phyloP scores from a whole-genome alignment of 2,888 invertebrate genomes.

The Scaptomyza tumidula region DNA sequence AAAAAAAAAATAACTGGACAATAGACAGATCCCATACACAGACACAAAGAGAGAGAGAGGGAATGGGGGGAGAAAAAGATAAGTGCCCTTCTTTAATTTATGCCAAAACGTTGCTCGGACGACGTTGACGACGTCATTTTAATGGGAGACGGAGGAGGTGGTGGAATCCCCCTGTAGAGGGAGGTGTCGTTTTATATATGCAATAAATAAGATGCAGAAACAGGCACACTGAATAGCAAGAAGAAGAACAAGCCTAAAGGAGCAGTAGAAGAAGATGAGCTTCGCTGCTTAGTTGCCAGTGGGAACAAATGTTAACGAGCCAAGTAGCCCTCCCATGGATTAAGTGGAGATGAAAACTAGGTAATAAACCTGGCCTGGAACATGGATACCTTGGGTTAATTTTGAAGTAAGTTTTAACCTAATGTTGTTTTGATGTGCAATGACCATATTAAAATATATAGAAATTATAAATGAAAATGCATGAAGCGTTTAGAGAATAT shows the following conservation, averaged over 20 bases:
- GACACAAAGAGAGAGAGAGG: background rate
- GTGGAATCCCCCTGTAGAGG: slow-evolving; percentile 6
- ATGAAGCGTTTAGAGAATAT: too few species aligned
- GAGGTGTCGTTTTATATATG: slow-evolving; percentile 76
- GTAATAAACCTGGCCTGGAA: background rate
- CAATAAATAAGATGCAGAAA: slow-evolving; percentile 69
- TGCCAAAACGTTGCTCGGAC: slow-evolving; percentile 72
- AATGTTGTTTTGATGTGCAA: background rate
- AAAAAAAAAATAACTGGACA: slow-evolving; percentile 47
- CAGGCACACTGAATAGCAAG: slow-evolving; percentile 2
- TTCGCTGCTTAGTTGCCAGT: slow-evolving; percentile 38
- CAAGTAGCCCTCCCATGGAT: slow-evolving; percentile 48
- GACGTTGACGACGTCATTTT: slow-evolving; percentile 77
- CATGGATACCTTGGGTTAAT: slow-evolving; percentile 37
- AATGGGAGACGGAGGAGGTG: background rate
- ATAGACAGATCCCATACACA: slow-evolving; percentile 28
- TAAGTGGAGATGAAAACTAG: slow-evolving; percentile 4
- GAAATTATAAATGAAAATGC: too few species aligned
- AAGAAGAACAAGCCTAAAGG: slow-evolving; percentile 11
- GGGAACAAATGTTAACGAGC: slow-evolving; percentile 76
- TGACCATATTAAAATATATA: background rate
- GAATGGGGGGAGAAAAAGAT: slow-evolving; percentile 5
- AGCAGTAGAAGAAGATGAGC: slow-evolving; percentile 16
- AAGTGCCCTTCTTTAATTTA: slow-evolving; percentile 73
- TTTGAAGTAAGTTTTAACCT: slow-evolving; percentile 1